phyloP scores from a whole-genome alignment of 2,113 vertebrate species.

The Plectropomus leopardus region DNA sequence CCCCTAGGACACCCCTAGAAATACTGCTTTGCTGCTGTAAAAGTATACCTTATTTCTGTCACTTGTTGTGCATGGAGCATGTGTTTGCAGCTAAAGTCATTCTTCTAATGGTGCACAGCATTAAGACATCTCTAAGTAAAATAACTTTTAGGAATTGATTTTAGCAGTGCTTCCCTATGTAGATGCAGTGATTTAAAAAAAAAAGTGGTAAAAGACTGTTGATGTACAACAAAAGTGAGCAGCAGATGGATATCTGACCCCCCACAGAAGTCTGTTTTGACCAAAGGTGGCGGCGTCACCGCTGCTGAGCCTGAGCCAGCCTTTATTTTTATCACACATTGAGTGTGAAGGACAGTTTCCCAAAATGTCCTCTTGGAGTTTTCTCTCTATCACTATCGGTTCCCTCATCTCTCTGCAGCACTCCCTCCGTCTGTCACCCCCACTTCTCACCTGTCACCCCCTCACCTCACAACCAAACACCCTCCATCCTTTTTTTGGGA shows the following conservation, averaged over 20 bases:
- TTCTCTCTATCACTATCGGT: constrained; percentile 63
- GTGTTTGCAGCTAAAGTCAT: neutral
- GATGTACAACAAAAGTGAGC: constrained; percentile 3
- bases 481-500: constrained; percentile 69
- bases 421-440: constrained; percentile 68
- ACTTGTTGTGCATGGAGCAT: neutral
- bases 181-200: neutral
- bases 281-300: constrained; percentile 21
- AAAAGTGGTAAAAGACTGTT: neutral
- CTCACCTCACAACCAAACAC: constrained; percentile 75
- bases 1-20: neutral
- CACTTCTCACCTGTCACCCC: constrained; percentile 80
- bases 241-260: constrained; percentile 50
- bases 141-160: neutral
- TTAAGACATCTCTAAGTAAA: neutral
- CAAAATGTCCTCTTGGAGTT: constrained; percentile 87
- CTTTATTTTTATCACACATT: constrained; percentile 84
- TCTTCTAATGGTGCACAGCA: neutral
- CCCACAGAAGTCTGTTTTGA: constrained; percentile 46
- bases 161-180: neutral
- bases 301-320: constrained; percentile 23
- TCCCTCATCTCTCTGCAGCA: constrained; percentile 64
- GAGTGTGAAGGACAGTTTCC: constrained; percentile 92
- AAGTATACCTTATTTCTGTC: neutral
- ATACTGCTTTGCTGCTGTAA: neutral